Evolutionary conservation across 2,888 invertebrate genomes (phyloP).

Genomic region (Calameuta pallipes): DNA sequence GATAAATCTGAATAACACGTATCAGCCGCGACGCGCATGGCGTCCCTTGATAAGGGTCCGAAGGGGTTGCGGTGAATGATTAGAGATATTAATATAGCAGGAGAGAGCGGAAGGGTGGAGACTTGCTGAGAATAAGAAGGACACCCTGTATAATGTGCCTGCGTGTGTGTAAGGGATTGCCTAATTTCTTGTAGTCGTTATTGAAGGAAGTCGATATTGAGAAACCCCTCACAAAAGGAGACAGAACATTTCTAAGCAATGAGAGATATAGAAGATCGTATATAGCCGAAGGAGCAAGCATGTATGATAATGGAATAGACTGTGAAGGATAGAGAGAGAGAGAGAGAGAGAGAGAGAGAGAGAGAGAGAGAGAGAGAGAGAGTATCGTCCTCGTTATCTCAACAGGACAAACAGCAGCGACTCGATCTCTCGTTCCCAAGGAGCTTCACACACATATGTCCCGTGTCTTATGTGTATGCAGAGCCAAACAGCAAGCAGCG

Average conservation of each 20-base stretch:
- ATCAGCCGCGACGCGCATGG: conserved; percentile 55
- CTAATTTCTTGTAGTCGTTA: background rate
- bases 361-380: background rate
- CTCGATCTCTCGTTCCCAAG: conserved; percentile 8
- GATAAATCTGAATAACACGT: conserved; percentile 63
- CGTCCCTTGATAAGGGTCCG: conserved; percentile 62
- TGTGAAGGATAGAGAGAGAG: background rate
- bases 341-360: background rate
- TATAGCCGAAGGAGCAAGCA: background rate
- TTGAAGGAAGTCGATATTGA: background rate
- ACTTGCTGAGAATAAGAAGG: conserved; percentile 37
- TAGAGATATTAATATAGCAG: conserved; percentile 63
- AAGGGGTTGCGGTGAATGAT: conserved; percentile 63
- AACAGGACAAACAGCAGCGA: background rate
- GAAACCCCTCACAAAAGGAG: background rate
- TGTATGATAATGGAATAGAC: background rate
- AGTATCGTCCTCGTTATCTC: background rate
- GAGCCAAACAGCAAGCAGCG: conserved; percentile 46
- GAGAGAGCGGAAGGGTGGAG: conserved; percentile 46
- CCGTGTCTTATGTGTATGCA: conserved; percentile 13
- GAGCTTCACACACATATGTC: conserved; percentile 25
- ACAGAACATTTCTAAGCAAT: background rate
- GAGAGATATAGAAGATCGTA: background rate
- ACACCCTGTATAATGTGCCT: conserved; percentile 4
- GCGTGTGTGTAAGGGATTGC: background rate